A percentile compares a stretch with the other conserved stretches of the same genome.
Evolutionary conservation across 2,113 vertebrate genomes (phyloP).

Genomic region (Brienomyrus longianalis): DNA sequence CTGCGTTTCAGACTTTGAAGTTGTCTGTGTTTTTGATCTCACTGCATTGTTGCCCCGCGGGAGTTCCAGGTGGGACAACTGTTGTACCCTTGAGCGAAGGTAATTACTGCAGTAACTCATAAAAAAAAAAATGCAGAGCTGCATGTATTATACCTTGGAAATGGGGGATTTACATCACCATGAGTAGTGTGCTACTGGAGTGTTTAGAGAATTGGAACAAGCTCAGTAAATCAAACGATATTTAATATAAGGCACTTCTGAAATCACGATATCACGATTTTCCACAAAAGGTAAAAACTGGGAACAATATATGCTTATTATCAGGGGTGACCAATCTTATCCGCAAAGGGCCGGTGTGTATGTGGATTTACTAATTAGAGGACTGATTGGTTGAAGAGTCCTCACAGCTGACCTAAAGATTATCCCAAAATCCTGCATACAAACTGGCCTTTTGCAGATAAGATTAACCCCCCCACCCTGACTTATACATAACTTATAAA

Average conservation of each 20-base stretch:
- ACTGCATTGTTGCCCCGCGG: background rate
- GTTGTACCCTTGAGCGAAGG: background rate
- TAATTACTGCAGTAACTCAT: background rate
- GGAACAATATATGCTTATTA: background rate
- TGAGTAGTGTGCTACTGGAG: background rate
- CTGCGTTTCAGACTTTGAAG: constrained; percentile 6
- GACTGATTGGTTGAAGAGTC: background rate
- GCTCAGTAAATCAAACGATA: background rate
- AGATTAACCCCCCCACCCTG: too few species aligned
- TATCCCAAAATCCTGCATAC: background rate
- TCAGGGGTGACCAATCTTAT: background rate
- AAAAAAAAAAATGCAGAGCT: background rate
- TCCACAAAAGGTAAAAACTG: background rate
- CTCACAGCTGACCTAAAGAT: background rate
- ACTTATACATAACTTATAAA: background rate
- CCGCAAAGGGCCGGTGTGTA: background rate
- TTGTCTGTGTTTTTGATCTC: constrained; percentile 4
- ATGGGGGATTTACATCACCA: background rate
- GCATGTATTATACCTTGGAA: background rate
- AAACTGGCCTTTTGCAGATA: background rate
- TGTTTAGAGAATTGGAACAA: background rate
- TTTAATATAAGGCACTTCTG: background rate
- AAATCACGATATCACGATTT: background rate
- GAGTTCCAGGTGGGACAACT: constrained; percentile 14
- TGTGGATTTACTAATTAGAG: background rate